Base-by-base conservation (phyloP, 2,888 invertebrate species). In the Acrocera orbiculus region DNA sequence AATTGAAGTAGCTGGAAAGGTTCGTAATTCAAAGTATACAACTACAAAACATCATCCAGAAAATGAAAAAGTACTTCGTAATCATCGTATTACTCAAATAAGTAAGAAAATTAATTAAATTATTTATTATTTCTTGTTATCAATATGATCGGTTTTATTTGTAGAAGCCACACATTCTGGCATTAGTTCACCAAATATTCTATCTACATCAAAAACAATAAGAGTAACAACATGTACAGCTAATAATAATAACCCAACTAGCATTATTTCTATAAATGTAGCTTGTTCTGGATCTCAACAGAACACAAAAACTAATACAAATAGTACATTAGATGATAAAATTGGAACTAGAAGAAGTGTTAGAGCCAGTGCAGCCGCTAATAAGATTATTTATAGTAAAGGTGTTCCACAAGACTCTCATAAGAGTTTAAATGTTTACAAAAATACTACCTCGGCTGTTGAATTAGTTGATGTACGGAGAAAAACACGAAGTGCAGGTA, bases 401-500 rank as follows among this genome's bases (percentile, higher is more conserved):
- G 48, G 49, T 28, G 15, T 27, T 17, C 14, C 27, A 16, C 42
- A 42, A 33, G 39, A 16, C 42, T 45, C 51, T 30, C 47, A 37
- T 42, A 41, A 36, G 56, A 43, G 32, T 32, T 32, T 34, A 37
- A 38, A 53, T 54, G 34, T 55, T 52, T 38, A 52, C 47, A 36
- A 48, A 44, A 40, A 39, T 44, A 38, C 43, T 39, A 30, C 46
- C 47, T 58, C 33, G n/a, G 20, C 29, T 20, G 17, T 10, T 16
- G 28, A 25, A 11, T 27, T 30, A 17, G 16, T 14, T 5, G 57
- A 58, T 36, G 56, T 52, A 4, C 43, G 70, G 16, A 58, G 76
- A 49, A 76, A 76, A 64, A 76, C 76, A 16, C 64, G 76, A 45
- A 76, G 76, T 64, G 73, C 76, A 44, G 76, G 76, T 76, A 47